Evolutionary conservation across 23 tunicate genomes (phyloP), one percentile per base, ranked within the genome.

Genomic region (Ascidia mentula): DNA sequence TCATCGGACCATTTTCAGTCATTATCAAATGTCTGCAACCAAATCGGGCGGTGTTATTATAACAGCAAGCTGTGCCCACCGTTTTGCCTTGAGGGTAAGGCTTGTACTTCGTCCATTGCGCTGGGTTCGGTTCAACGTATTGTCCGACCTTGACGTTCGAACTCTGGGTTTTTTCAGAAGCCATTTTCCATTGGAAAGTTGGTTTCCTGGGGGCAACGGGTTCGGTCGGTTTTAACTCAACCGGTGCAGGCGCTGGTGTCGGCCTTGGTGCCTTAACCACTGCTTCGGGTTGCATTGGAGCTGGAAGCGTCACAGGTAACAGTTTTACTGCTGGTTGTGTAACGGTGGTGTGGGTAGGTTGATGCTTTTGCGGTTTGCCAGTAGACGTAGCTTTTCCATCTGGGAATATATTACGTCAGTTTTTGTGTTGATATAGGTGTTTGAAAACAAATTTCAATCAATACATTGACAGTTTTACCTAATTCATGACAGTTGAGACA

Each of bases 71-170:
- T n/a, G n/a, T n/a, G n/a, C n/a, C n/a, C n/a, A 74, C 78, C 78
- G 37, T 74, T 36, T 74, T 38, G 28, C 34, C 34, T 26, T 26
- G 45, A 32, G 80, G 69, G 34, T 85, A 85, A n/a, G 89, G 89
- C 28, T 77, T 45, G 37, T 77, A 69, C 42, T 70, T 70, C 45
- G 82, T 85, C 89, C 89, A 85, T 22, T 77, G 37, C 0, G 89
- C 89, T 15, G 89, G 89, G 6, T 77, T 61, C 7, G 89, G 89
- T 34, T 85, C 89, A 0, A 77, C 75, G 36, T 85, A 85, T 31
- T 85, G 73, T 3, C 89, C 89, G 6, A 78, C 74, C 36, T 77
- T 82, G 8, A 2, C 38, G 34, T 20, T 42, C 18, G 31, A 32
- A 13, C 40, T 35, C 26, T 42, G n/a, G 4, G 61, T 69, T 31